These are phyloP conservation scores for Dendrocincla fuliginosa DNA, from an alignment of 2,797 vertebrate species.

Conservation along the genomic window DNA sequence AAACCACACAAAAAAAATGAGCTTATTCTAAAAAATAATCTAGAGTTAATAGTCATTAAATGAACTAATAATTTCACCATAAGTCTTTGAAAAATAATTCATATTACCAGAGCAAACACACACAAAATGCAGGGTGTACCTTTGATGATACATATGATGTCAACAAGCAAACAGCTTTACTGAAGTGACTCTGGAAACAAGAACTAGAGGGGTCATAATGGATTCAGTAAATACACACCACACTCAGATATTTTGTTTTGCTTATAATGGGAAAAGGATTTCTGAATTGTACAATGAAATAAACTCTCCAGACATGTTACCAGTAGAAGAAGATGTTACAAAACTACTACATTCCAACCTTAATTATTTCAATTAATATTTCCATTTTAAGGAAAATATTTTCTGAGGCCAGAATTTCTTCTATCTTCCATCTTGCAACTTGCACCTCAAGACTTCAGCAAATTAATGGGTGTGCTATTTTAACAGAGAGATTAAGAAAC, in stretches of 20 bases:
- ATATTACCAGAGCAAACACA: neutral
- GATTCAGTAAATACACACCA: neutral
- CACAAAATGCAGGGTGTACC: neutral
- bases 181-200: neutral
- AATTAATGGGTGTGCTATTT: slow-evolving; percentile 61
- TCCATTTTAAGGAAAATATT: slow-evolving; percentile 35
- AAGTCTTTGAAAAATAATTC: neutral
- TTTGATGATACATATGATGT: neutral
- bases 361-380: slow-evolving; percentile 20
- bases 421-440: slow-evolving; percentile 36
- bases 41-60: neutral
- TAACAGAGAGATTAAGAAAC: slow-evolving; percentile 65
- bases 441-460: slow-evolving; percentile 1
- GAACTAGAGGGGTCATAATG: neutral
- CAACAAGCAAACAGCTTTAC: neutral
- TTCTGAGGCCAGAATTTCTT: slow-evolving; percentile 45
- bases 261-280: neutral
- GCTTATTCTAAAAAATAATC: neutral
- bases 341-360: neutral
- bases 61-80: neutral
- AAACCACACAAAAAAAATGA: neutral
- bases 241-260: neutral
- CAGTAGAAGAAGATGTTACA: neutral
- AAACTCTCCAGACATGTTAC: neutral
- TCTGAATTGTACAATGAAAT: neutral